Percentiles rank a stretch among this genome's conserved stretches.
Conservation (phyloP, 2,888 invertebrate genomes). For the Campoplex nolae region DNA sequence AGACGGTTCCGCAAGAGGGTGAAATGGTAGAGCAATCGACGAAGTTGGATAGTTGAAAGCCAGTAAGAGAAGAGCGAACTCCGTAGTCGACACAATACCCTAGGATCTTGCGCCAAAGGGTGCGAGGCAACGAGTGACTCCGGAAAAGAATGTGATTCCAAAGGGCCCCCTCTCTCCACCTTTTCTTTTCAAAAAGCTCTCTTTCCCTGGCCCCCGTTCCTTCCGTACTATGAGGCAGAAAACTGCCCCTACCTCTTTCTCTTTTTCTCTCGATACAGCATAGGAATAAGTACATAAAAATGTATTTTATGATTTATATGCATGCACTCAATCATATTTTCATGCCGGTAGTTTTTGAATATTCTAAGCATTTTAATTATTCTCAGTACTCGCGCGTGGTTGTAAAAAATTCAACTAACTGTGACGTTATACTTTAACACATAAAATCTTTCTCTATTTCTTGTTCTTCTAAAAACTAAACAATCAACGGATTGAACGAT, state of each 20-base stretch:
- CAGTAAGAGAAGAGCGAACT: slow-evolving; percentile 70
- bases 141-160: slow-evolving; percentile 74
- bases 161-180: slow-evolving; percentile 63
- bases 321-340: no score
- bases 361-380: no score
- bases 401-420: no score
- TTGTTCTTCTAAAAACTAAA: no score
- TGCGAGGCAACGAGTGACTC: slow-evolving; percentile 73
- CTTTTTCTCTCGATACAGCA: not conserved
- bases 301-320: no score
- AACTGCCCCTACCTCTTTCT: slow-evolving; percentile 4
- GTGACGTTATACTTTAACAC: no score
- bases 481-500: no score
- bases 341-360: no score
- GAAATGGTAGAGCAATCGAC: slow-evolving; percentile 33
- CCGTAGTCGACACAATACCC: slow-evolving; percentile 73
- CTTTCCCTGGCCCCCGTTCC: slow-evolving; percentile 20
- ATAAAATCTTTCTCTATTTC: no score
- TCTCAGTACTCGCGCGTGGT: no score
- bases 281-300: no score
- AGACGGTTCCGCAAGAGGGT: slow-evolving; percentile 21
- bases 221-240: slow-evolving; percentile 18
- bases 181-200: slow-evolving; percentile 67
- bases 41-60: slow-evolving; percentile 66
- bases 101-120: slow-evolving; percentile 71